These are phyloP conservation scores for Polypedilum pembai DNA, from an alignment of 1,140 invertebrate species.

Conservation along the genomic window DNA sequence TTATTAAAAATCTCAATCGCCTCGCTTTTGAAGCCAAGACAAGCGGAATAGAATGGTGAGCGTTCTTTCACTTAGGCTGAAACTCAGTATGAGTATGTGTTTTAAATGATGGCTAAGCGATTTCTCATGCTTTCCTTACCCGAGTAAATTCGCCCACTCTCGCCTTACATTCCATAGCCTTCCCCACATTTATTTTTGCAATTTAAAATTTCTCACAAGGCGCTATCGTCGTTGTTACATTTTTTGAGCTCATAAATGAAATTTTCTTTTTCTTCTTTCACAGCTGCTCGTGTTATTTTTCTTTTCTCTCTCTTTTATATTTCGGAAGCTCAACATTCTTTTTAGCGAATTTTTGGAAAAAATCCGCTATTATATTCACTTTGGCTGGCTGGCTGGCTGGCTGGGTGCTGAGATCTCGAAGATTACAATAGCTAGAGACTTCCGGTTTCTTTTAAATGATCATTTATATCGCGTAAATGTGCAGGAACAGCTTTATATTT, in stretches of 20 bases:
- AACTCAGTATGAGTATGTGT: not conserved
- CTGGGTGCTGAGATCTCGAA: too few species aligned
- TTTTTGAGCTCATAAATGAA: not conserved
- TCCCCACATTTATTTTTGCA: not conserved
- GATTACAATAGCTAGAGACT: too few species aligned
- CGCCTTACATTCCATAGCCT: not conserved
- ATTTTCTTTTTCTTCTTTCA: not conserved
- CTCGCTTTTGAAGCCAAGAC: not conserved
- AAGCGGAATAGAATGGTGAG: not conserved
- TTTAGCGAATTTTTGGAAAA: too few species aligned
- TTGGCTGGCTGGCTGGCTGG: too few species aligned
- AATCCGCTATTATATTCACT: too few species aligned
- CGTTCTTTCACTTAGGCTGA: too few species aligned
- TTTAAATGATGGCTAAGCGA: constrained; percentile 20
- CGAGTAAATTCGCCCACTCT: not conserved
- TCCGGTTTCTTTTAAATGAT: too few species aligned
- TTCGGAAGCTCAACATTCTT: too few species aligned
- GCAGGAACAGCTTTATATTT: too few species aligned
- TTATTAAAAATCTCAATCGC: not conserved
- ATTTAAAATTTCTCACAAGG: not conserved
- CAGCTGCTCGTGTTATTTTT: too few species aligned
- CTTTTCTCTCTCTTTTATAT: too few species aligned
- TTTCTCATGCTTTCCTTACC: not conserved
- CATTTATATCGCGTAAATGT: too few species aligned
- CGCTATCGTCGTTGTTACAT: not conserved